Conservation (phyloP, 2,113 vertebrate species). For the Malurus cyaneus region DNA sequence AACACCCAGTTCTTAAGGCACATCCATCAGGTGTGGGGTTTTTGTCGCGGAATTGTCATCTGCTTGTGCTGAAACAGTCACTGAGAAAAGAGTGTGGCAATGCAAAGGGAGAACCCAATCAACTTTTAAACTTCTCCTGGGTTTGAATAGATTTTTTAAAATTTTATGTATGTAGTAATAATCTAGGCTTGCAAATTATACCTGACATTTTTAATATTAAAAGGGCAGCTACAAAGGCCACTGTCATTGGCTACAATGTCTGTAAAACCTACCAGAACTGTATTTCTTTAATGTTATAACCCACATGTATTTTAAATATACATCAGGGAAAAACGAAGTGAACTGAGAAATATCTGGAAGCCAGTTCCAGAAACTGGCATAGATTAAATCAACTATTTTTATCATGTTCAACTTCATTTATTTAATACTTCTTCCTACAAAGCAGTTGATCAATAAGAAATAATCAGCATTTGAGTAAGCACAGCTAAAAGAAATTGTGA, state of each 20-base stretch:
- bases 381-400: background rate
- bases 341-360: slow-evolving; percentile 26
- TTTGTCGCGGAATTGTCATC: background rate
- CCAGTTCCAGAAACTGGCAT: background rate
- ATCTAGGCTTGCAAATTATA: background rate
- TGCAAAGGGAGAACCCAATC: background rate
- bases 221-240: background rate
- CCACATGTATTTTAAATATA: background rate
- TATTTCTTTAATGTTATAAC: background rate
- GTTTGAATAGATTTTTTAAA: background rate
- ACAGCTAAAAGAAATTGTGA: background rate
- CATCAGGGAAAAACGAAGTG: background rate
- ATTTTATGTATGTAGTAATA: background rate
- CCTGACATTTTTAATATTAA: background rate
- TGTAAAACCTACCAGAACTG: background rate
- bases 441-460: background rate
- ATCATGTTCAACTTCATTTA: background rate
- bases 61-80: background rate
- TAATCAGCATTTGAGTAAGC: background rate
- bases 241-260: background rate
- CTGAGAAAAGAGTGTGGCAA: background rate
- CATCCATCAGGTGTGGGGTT: background rate
- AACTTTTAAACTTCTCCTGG: background rate
- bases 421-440: background rate
- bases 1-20: background rate